A percentile compares a stretch with the other conserved stretches of the same genome.
phyloP scores from a whole-genome alignment of 2,888 invertebrate genomes.

The Drosophila austrosaltans region DNA sequence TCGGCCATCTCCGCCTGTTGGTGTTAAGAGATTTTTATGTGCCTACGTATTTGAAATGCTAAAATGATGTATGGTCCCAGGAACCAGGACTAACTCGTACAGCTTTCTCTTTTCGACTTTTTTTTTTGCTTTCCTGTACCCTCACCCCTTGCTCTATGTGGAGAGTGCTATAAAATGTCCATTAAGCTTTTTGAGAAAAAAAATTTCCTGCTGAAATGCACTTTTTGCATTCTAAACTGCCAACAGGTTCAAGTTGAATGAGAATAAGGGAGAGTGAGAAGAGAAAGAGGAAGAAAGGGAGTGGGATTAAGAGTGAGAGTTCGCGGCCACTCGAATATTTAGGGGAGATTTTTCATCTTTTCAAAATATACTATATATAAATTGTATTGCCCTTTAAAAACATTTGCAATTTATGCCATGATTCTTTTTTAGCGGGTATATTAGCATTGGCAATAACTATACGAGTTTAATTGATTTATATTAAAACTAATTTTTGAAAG shows the following conservation, averaged over 20 bases:
- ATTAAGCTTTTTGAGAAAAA: constrained; percentile 50
- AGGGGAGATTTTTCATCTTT: background rate
- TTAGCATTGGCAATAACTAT: background rate
- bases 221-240: constrained; percentile 51
- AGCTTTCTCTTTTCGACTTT: constrained; percentile 14
- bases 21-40: constrained; percentile 60
- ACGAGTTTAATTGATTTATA: too few relatives aligned
- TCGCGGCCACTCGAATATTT: constrained; percentile 39
- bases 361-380: background rate
- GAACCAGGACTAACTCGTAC: constrained; percentile 28
- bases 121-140: background rate
- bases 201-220: constrained; percentile 47
- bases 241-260: constrained; percentile 42
- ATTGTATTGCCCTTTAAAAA: background rate
- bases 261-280: background rate
- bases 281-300: constrained; percentile 29
- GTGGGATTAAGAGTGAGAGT: constrained; percentile 15
- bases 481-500: too few relatives aligned
- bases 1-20: constrained; percentile 38
- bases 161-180: constrained; percentile 55
- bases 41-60: constrained; percentile 56
- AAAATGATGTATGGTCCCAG: constrained; percentile 50
- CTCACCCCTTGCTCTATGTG: background rate
- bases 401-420: background rate
- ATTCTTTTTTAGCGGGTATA: background rate